phyloP scores from a whole-genome alignment of 2,113 vertebrate genomes.

The Eubucco bourcierii region DNA sequence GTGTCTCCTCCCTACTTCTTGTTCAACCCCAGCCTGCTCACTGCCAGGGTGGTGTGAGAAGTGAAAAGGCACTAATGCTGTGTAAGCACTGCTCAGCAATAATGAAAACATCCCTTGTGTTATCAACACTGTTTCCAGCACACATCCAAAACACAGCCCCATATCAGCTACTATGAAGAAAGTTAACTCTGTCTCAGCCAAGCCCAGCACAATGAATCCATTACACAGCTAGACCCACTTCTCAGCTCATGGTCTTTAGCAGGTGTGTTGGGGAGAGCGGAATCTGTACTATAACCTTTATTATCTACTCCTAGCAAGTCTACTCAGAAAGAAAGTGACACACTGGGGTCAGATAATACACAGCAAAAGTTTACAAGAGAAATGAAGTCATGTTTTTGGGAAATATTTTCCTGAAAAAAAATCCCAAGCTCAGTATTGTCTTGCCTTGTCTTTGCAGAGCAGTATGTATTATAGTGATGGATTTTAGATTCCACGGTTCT shows the following conservation, averaged over 20 bases:
- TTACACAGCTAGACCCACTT: not conserved
- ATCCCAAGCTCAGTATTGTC: not conserved
- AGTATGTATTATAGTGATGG: not conserved
- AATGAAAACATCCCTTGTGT: not conserved
- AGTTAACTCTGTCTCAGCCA: not conserved
- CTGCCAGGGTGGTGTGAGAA: not conserved
- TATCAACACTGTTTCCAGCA: not conserved
- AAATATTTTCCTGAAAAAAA: not conserved
- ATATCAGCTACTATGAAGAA: not conserved
- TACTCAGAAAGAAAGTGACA: not conserved
- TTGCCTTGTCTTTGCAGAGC: not conserved
- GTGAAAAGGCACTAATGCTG: not conserved
- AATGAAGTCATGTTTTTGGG: accelerated
- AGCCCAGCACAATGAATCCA: not conserved
- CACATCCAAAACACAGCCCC: not conserved
- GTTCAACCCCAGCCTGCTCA: not conserved
- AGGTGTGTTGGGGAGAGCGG: not conserved
- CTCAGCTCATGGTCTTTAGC: not conserved
- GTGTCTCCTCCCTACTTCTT: not conserved
- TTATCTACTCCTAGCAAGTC: not conserved
- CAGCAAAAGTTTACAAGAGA: not conserved
- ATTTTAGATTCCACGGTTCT: not conserved
- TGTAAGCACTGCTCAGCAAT: not conserved
- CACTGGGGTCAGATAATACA: not conserved
- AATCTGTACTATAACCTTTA: not conserved